Conservation (phyloP, 2,797 vertebrate species). For the Pseudocheirus occidentalis region DNA sequence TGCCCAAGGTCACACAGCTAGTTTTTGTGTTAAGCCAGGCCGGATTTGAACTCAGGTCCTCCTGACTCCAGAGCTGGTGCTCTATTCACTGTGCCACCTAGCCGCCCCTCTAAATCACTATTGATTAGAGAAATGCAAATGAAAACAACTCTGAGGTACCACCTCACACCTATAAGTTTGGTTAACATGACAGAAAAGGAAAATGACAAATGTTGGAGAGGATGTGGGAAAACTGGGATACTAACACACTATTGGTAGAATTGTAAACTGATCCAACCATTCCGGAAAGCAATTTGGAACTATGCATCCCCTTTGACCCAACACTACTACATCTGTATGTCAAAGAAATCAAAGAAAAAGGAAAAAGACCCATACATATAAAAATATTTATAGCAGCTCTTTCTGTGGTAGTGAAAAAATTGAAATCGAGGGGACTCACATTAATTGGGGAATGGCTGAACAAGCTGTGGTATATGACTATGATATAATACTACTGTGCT, state of each 20-base stretch:
- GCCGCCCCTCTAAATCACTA: background rate
- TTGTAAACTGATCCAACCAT: background rate
- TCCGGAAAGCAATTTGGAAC: background rate
- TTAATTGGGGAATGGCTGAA: background rate
- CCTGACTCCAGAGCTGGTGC: too few species aligned
- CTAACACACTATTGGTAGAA: background rate
- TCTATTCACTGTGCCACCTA: too few species aligned
- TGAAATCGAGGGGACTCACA: background rate
- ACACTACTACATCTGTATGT: background rate
- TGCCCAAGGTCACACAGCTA: too few species aligned
- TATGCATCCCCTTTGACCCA: background rate
- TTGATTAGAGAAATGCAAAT: background rate
- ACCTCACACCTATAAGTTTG: background rate
- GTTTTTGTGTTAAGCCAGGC: too few species aligned
- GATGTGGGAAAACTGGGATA: background rate
- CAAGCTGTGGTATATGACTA: background rate
- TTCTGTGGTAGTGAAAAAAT: background rate
- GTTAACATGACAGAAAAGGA: background rate
- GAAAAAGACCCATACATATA: background rate
- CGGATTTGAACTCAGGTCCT: too few species aligned
- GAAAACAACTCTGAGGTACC: background rate
- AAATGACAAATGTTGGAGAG: background rate
- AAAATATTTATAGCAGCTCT: background rate
- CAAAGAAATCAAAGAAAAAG: background rate
- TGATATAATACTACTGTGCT: background rate